Conservation (phyloP, 1,140 invertebrate species). For the Drosophila ercepeae region DNA sequence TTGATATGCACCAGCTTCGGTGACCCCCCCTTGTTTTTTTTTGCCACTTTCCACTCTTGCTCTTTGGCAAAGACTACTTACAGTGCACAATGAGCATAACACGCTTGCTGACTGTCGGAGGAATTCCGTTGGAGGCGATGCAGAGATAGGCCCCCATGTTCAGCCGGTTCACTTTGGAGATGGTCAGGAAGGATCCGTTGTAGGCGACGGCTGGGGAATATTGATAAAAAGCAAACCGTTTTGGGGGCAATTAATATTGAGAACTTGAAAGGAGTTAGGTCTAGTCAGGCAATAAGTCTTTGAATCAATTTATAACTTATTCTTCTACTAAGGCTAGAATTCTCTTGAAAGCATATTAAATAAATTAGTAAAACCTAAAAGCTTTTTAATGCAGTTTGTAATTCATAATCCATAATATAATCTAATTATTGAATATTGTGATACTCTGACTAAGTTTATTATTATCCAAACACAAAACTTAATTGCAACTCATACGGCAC, state of each 20-base stretch:
- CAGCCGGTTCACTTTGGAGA: conserved; percentile 92
- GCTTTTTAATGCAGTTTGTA: no score
- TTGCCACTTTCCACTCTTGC: background rate
- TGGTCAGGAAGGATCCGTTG: conserved; percentile 90
- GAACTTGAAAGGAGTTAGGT: background rate
- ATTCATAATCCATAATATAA: no score
- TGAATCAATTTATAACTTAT: no score
- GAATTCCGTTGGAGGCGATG: conserved; percentile 93
- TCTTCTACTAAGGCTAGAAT: no score
- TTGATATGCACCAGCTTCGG: conserved; percentile 54
- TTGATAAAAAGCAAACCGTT: conserved; percentile 4
- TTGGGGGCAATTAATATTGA: conserved; percentile 13
- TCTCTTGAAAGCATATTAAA: no score
- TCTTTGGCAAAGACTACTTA: conserved; percentile 85
- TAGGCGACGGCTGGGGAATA: conserved; percentile 85
- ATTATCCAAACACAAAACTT: background rate
- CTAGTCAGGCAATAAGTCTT: background rate
- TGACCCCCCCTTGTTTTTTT: background rate
- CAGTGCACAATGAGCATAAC: conserved; percentile 94
- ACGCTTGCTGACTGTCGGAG: conserved; percentile 94
- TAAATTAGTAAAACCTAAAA: no score
- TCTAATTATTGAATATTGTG: no score
- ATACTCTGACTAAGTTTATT: no score
- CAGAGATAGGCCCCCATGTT: conserved; percentile 96
- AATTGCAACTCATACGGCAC: background rate